Base-by-base conservation (phyloP, 1,140 invertebrate species). In the Calliopsis andreniformis region DNA sequence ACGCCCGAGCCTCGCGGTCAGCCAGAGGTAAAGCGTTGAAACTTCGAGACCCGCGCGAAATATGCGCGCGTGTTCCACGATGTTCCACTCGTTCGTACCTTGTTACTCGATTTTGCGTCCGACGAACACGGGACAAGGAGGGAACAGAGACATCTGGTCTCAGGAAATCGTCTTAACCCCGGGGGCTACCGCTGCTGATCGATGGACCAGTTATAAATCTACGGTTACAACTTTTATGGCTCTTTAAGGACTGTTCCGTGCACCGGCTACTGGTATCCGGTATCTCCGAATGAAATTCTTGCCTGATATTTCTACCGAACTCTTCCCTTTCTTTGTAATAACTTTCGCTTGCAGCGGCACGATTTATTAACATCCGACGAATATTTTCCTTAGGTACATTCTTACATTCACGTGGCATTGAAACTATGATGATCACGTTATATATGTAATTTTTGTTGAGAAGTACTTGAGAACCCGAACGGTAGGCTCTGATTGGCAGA, bases 61-160 rank as follows among this genome's bases (percentile, higher is more conserved):
- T 59, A 70, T 20, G 55, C 67, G 20, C n/a, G 35, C 49, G 18
- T 7, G 12, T 42, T 28, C 12, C 49, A 1, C 28, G 43, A 6
- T 20, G n/a, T 16, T 14, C 55, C 20, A 6, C 20, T 8, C 7
- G 30, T 53, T 20, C 14, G 8, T 3, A 6, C 8, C 55, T 47
- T 35, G 67, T 47, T 35, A 30, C 30, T 70, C 67, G 42, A 59
- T 47, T 70, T 70, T 47, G 47, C 55, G 6, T 7, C 25, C 6
- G 32, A 28, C 5, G 6, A n/a, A 28, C n/a, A 55, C 8, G 16
- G 20, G 8, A 8, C 43, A 25, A 18, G 32, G 14, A 47, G 67
- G n/a, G 39, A 58, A 69, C 67, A 69, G 68, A 62, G 68, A 71
- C 68, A 71, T 62, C 68, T 71, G 68, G 49, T 62, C 68, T 51